Base-by-base conservation (phyloP, 1,140 invertebrate genomes). In the Zeugodacus cucurbitae region DNA sequence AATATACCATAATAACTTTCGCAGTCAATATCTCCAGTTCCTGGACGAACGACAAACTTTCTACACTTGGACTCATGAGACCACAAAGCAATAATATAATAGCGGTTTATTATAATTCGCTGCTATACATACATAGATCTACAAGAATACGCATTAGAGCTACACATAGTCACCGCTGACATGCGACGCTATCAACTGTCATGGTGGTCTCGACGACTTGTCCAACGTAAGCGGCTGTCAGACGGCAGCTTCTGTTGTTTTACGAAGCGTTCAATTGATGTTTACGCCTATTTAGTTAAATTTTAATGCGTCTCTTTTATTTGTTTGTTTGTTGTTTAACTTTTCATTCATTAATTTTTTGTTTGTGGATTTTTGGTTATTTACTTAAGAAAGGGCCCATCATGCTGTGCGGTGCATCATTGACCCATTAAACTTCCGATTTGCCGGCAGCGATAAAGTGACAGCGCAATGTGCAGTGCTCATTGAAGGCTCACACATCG, bases 181-280 rank as follows among this genome's bases (percentile, higher is more conserved):
- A 37, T 74, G 67, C 34, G 67, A 37, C 22, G 48, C 17, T 3
- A 20, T 54, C 14, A 54, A 74, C 67, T 37, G 34, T 1, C 22
- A 74, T 10, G 67, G 67, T 74, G 67, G 67, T 74, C 67, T 1
- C 64, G 22, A 74, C 4, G 14, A 17, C 32, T 20, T 74, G 32
- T 2, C 67, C 67, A 37, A 22, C 32, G 34, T 32, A 7, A 22
- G 64, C 64, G 32, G 26, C 64, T 67, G 64, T 32, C 17, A 6
- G 67, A 82, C 74, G 74, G 37, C 74, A 48, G 74, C 41, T 48
- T 44, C 74, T 48, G 74, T 82, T 82, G 41, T 44, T 82, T 82
- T 82, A 82, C 74, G 74, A 82, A 82, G 74, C 74, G 74, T 82
- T 82, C 74, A 82, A 82, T 82, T 82, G n/a, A 54, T 82, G 74